Evolutionary conservation across 2,797 vertebrate genomes (phyloP).

Genomic region (Tapirus indicus): DNA sequence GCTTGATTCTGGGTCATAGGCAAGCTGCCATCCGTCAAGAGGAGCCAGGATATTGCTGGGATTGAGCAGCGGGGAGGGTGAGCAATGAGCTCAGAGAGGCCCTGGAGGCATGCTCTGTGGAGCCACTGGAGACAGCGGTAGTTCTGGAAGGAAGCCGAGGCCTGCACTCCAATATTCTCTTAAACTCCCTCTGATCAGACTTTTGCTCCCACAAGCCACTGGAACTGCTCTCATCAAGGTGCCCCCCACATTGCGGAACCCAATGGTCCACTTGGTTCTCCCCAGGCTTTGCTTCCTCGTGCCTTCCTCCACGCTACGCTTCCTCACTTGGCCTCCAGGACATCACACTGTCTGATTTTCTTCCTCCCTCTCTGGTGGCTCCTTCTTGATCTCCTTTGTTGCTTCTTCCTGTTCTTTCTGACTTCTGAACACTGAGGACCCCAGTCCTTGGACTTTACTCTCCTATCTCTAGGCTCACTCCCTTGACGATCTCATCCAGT

Average conservation of each 20-base stretch:
- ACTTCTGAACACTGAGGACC: not conserved
- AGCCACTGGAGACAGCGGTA: no score
- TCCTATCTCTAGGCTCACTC: not conserved
- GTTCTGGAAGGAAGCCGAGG: not conserved
- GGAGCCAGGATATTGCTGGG: not conserved
- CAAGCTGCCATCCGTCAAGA: not conserved
- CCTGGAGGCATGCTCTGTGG: not conserved
- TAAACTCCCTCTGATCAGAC: not conserved
- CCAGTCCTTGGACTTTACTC: not conserved
- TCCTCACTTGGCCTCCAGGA: not conserved
- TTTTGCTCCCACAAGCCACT: not conserved
- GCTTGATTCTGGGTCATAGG: not conserved
- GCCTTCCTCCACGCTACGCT: not conserved
- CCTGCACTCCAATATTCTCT: not conserved
- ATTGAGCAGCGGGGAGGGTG: not conserved
- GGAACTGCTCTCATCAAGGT: not conserved
- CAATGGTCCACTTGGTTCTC: not conserved
- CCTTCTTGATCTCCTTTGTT: not conserved
- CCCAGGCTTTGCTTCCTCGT: not conserved
- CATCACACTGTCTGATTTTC: not conserved
- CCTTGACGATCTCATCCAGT: not conserved
- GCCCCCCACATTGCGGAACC: not conserved
- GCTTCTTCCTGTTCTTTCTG: not conserved
- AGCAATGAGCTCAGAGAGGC: not conserved
- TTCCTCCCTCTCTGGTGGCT: not conserved